Evolutionary conservation across 2,797 vertebrate genomes (phyloP).

Genomic region (Amniataba percoides): DNA sequence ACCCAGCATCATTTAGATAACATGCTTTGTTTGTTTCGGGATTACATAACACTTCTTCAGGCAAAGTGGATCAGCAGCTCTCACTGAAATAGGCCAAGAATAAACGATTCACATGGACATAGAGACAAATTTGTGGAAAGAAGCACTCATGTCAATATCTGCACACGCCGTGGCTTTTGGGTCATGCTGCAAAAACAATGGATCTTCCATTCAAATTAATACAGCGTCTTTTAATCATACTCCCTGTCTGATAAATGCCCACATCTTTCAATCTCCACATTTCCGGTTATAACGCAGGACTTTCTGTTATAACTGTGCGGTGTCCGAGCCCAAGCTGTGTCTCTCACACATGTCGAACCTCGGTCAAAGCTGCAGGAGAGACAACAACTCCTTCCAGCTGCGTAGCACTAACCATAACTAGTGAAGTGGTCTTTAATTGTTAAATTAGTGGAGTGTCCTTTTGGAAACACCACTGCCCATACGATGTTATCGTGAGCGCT

Average conservation of each 20-base stretch:
- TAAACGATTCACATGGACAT: background rate
- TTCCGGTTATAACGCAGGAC: background rate
- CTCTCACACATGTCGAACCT: background rate
- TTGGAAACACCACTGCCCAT: background rate
- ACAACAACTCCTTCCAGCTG: background rate
- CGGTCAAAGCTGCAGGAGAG: background rate
- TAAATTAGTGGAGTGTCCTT: background rate
- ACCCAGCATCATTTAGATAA: background rate
- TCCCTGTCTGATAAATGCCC: background rate
- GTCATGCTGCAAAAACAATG: background rate
- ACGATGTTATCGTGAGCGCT: background rate
- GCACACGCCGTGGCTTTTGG: background rate
- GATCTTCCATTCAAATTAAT: background rate
- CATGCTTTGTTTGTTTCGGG: slow-evolving; percentile 1
- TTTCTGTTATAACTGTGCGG: background rate
- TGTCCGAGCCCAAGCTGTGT: background rate
- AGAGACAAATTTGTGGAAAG: background rate
- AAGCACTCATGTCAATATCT: background rate
- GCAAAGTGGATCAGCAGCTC: background rate
- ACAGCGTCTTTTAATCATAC: background rate
- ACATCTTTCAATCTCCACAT: background rate
- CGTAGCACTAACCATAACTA: background rate
- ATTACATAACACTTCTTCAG: background rate
- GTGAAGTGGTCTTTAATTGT: background rate
- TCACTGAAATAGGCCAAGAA: background rate